Evolutionary conservation across 2,797 vertebrate species (phyloP), one percentile per base, ranked within the genome.

Genomic region (Esox lucius): DNA sequence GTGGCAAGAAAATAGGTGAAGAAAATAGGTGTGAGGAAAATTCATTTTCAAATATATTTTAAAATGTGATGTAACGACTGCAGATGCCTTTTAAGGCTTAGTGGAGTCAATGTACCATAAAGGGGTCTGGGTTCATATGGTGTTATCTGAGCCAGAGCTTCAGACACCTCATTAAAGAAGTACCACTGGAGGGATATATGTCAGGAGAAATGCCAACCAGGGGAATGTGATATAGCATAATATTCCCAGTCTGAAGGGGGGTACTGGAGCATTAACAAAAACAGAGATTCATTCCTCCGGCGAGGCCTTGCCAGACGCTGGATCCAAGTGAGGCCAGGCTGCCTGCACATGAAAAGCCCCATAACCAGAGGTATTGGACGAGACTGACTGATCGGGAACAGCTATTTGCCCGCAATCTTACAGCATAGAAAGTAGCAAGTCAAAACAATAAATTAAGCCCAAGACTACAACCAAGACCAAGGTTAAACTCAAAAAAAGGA

Each of bases 381-480:
- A 88, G 83, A 81, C 85, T 22, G 82, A 81, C 85, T 26, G 78
- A 87, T 85, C 81, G 81, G 85, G 90, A 91, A 91, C 89, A 49
- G 79, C 80, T 81, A 89, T 90, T 87, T 87, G 81, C 87, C 73
- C 39, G 80, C 87, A 84, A 85, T 76, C 59, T 82, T 83, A 82
- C 82, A 82, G 79, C 83, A 85, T 79, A 70, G 83, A 88, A 83
- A 82, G 77, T 84, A 88, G 89, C 81, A 85, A 89, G 87, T 88
- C 88, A 90, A 90, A 92, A 93, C 87, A 91, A 90, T 89, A 87
- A 87, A 90, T 87, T 86, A 83, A 88, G 82, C 72, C 78, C 78
- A 83, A 80, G 81, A 86, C 89, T 90, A 87, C 86, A 88, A 90
- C 86, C 73, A 86, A 83, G 81, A 87, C 86, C 86, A 90, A 90